Percentiles rank a stretch among this genome's conserved stretches.
phyloP scores from a whole-genome alignment of 2,888 invertebrate species.

The Chaetoderma sp. region DNA sequence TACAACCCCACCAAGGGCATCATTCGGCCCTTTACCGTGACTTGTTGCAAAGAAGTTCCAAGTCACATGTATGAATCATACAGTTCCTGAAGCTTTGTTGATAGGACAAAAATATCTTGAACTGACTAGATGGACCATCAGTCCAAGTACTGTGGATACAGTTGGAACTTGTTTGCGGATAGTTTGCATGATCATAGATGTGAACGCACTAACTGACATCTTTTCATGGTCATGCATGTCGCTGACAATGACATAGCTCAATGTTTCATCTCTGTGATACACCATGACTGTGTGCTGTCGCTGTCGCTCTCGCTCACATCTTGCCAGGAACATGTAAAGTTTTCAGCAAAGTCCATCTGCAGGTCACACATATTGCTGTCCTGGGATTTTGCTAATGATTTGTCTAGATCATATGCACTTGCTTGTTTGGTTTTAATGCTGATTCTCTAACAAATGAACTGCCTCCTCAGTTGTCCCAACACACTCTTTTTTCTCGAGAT shows the following conservation, averaged over 20 bases:
- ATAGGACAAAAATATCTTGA: conserved; percentile 9
- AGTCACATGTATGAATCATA: too few relatives aligned
- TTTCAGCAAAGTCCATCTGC: conserved; percentile 26
- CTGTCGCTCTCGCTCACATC: conserved; percentile 23
- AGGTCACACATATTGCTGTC: conserved; percentile 7
- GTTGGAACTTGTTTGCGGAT: too few relatives aligned
- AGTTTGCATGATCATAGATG: not conserved
- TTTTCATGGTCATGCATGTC: conserved; percentile 17
- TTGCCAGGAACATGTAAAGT: conserved; percentile 11
- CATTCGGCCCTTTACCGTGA: conserved; percentile 20
- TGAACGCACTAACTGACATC: conserved; percentile 11
- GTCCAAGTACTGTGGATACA: too few relatives aligned
- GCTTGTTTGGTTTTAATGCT: conserved; percentile 16
- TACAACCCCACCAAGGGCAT: conserved; percentile 16
- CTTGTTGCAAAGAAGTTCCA: conserved; percentile 20
- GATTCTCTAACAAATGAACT: too few relatives aligned
- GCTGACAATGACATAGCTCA: conserved; percentile 9
- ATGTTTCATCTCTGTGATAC: conserved; percentile 6
- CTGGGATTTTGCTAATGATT: not conserved
- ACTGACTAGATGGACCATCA: conserved; percentile 19
- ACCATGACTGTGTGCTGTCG: conserved; percentile 14
- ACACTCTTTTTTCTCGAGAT: conserved; percentile 1
- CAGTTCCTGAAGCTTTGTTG: not conserved
- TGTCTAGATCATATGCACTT: conserved; percentile 2
- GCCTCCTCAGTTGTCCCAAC: conserved; percentile 6